Evolutionary conservation across 2,113 vertebrate genomes (phyloP).

Genomic region (Podarcis cretensis): DNA sequence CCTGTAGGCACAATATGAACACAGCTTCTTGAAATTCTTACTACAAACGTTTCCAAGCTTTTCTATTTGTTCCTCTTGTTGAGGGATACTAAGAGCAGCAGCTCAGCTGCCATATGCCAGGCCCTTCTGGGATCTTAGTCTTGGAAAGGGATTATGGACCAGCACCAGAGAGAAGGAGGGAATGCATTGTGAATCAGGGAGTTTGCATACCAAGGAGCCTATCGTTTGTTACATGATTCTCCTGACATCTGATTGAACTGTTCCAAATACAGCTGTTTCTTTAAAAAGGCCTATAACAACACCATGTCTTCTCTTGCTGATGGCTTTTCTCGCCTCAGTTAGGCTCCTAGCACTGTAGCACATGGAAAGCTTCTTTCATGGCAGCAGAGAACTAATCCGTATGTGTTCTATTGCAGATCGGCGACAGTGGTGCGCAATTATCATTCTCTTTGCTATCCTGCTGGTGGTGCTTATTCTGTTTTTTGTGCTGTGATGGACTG

Average conservation of each 20-base stretch:
- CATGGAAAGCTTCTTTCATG: not conserved
- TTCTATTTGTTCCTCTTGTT: not conserved
- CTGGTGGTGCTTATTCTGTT: constrained; percentile 91
- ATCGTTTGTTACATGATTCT: accelerated
- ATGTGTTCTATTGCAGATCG: constrained; percentile 83
- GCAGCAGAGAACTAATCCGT: constrained; percentile 13
- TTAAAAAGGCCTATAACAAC: accelerated
- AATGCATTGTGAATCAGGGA: not conserved
- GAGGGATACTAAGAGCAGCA: not conserved
- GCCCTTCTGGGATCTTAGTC: not conserved
- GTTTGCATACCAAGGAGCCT: not conserved
- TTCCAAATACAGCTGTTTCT: constrained; percentile 8
- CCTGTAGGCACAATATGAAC: not conserved
- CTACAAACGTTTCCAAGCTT: too few relatives aligned
- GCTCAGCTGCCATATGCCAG: not conserved
- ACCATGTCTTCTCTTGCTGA: not conserved
- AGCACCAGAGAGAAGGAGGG: not conserved
- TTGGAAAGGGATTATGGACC: not conserved
- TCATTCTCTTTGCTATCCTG: constrained; percentile 86
- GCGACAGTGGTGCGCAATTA: constrained; percentile 97
- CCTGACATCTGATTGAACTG: not conserved
- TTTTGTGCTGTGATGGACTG: constrained; percentile 83
- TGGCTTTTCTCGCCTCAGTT: not conserved
- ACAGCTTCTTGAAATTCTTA: not conserved
- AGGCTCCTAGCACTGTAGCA: accelerated